Conservation (phyloP, 2,113 vertebrate species). For the Seriola quinqueradiata region DNA sequence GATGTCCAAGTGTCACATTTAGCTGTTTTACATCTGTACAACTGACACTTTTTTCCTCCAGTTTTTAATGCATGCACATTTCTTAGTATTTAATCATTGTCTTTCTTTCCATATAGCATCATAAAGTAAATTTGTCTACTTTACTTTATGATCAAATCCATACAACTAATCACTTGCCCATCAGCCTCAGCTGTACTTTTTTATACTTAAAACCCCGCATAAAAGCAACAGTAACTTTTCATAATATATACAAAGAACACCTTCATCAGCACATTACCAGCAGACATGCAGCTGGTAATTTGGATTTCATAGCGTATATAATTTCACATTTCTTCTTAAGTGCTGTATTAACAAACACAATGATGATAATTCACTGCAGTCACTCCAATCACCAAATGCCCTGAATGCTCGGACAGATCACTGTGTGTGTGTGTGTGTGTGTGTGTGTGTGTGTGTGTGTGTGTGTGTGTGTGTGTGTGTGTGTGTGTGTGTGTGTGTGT, state of each 20-base stretch:
- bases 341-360: conserved; percentile 13
- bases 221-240: background rate
- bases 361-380: conserved; percentile 19
- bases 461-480: conserved; percentile 5
- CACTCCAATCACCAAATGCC: background rate
- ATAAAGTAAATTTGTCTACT: background rate
- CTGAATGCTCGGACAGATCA: conserved; percentile 14
- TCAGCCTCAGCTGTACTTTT: too few species aligned
- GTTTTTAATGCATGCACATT: background rate
- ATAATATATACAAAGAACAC: too few species aligned
- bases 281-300: background rate
- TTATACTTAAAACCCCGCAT: background rate
- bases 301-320: background rate
- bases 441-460: conserved; percentile 15
- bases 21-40: background rate
- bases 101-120: background rate
- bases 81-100: background rate
- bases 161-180: background rate
- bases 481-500: conserved; percentile 12
- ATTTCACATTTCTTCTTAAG: background rate
- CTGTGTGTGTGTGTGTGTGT: background rate
- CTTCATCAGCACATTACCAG: background rate
- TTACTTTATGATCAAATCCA: background rate
- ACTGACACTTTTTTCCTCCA: background rate
- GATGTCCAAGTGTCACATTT: background rate